Evolutionary conservation across 2,113 vertebrate genomes (phyloP), one percentile per base, ranked within the genome.

Genomic region (Apodemus sylvaticus): DNA sequence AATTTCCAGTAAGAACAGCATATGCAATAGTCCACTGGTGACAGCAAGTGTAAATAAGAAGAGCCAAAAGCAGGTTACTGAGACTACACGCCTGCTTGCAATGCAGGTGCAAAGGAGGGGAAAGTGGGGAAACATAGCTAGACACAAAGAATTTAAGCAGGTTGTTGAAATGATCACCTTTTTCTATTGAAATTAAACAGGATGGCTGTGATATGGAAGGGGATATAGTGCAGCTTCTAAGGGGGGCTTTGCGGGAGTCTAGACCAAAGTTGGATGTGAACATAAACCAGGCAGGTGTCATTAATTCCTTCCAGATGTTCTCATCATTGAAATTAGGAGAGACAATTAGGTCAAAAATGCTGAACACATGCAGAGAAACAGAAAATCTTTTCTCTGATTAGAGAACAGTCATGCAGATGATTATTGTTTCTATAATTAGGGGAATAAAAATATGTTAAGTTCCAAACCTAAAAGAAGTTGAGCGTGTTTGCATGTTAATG

Each of bases 301-400:
- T 66, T 42, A 55, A 82, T 55, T 92, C 71, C 13, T 81, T 82
- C 26, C 31, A 85, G 3, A 48, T 77, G 83, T 89, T 91, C 53
- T 60, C 51, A 17, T n/a, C 34, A 64, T 64, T 92, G 20, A 22
- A 76, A 76, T 78, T 53, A 77, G n/a, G 70, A 93, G 36, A 92
- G 26, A 81, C 12, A 89, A 94, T 86, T 82, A 53, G 36, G 8
- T 79, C 64, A 36, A 88, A 58, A 91, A 74, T 53, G 85, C 22
- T 82, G 89, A 89, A 74, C 48, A 60, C 64, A 95, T 4, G 34
- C 45, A 64, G 7, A 58, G 9, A 78, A 87, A 70, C 19, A 86
- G 55, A 85, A 91, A 89, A 78, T 70, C 36, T 88, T 93, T 88
- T 87, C 74, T 53, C 71, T 58, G 20, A 4, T 86, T 94, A 86